Evolutionary conservation across 2,797 vertebrate genomes (phyloP), one percentile per base, ranked within the genome.

Genomic region (Oophaga sylvatica): DNA sequence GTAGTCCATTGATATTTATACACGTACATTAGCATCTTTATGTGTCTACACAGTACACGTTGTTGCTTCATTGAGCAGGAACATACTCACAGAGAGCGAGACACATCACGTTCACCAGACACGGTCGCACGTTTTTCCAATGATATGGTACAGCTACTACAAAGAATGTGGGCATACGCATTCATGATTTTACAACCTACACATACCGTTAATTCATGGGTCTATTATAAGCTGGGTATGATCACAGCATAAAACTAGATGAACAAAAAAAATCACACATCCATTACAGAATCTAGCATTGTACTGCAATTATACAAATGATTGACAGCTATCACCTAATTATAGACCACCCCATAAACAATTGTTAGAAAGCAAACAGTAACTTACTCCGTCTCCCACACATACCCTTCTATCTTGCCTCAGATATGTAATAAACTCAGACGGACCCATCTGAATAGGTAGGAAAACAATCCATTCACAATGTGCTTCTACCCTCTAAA

Each of bases 101-200:
- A 88, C 22, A 85, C 60, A 85, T 85, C 67, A 84, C 71, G 53
- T 71, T 73, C 67, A 59, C 48, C 41, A 56, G 35, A 29, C 48
- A 80, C 22, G 35, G 45, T 71, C 62, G 65, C 68, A 76, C 59
- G 53, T 80, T 80, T 71, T 29, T 26, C 56, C 31, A 57, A 31
- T 75, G 80, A 82, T 77, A 80, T 75, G 20, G 35, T 84, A 56
- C 75, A 81, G 80, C n/a, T 67, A 71, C 80, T 82, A 76, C 70
- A 82, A 57, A 57, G 48, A 70, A 82, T 68, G 31, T 76, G 57
- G 41, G 35, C 20, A 76, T 75, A n/a, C 26, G 12, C 70, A 29
- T 81, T n/a, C 67, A 73, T 35, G 85, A 26, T 45, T 56, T 45
- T 35, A 73, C 59, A 75, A 84, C n/a, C 35, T 76, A 76, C 71